Evolutionary conservation across 64 coral and sea anemone species (phyloP), one percentile per base, ranked within the genome.

Genomic region (Astreopora myriophthalma): DNA sequence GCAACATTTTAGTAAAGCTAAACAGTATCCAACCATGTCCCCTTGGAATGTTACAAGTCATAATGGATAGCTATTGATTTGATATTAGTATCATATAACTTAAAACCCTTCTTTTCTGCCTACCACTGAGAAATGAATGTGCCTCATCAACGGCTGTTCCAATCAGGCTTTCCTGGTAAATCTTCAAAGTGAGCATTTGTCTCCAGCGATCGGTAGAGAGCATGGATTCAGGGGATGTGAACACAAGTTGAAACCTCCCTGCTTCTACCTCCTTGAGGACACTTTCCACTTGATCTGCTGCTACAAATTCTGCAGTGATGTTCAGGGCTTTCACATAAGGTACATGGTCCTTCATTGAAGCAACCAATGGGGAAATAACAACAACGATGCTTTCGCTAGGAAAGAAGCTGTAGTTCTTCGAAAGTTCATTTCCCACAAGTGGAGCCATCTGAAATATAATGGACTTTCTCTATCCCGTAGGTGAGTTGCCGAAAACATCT

Each of bases 261-360:
- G 16, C 70, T 35, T 73, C 33, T 73, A 73, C 70, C 70, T 73
- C 70, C 31, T 73, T 73, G 70, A 73, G 70, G 30, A 73, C 70
- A 73, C 31, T 73, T 73, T 73, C 70, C 70, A 73, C 70, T 73
- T 73, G 30, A 73, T 73, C 32, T 0, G 70, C 30, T 9, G 70
- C 70, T 36, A 73, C 70, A 73, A 73, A 73, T 73, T 73, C 70
- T 73, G 70, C 70, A 73, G 30, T 3, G 70, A 73, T 73, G 16
- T 52, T 52, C 49, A 52, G 16, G 9, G 49, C 9, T 52, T 52
- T 52, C 49, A 52, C 9, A 13, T 13, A 52, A 13, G 49, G 16
- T 8, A 52, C 12, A 13, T 52, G 49, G 49, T 52, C 49, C 49
- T 2, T 52, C 1, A 52, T 52, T 52, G 16, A 52, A 52, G 49